Conservation (phyloP, 2,888 invertebrate species). For the Drosophila tanythrix region DNA sequence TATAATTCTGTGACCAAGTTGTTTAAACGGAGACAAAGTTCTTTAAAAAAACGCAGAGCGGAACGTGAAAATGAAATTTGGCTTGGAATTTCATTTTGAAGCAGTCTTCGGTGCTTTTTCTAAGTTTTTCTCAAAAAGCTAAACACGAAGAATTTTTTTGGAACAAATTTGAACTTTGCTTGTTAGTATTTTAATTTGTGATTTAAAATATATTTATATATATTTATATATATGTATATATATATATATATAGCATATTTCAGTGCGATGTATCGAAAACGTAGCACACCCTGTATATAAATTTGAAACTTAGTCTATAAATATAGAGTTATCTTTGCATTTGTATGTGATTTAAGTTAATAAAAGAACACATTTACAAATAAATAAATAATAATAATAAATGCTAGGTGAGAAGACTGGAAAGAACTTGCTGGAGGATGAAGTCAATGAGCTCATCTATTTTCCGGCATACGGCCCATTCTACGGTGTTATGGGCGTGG, state of each 20-base stretch:
- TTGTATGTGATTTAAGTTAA: constrained; percentile 47
- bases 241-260: background rate
- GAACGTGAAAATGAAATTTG: background rate
- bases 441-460: background rate
- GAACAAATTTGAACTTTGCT: background rate
- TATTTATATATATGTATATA: too few species aligned
- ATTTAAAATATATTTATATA: background rate
- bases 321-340: constrained; percentile 32
- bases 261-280: background rate
- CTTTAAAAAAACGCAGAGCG: background rate
- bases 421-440: background rate
- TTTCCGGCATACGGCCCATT: constrained; percentile 61
- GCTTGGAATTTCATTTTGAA: background rate
- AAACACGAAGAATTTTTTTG: background rate
- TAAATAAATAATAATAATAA: background rate
- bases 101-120: background rate
- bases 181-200: background rate
- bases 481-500: constrained; percentile 66
- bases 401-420: background rate
- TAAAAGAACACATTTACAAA: constrained; percentile 15
- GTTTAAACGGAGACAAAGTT: background rate
- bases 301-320: constrained; percentile 7
- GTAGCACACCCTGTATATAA: constrained; percentile 8
- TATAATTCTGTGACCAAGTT: background rate
- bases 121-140: background rate